A percentile compares a stretch with the other conserved stretches of the same genome.
Conservation (phyloP, 2,888 invertebrate species). For the Drosophila borealis region DNA sequence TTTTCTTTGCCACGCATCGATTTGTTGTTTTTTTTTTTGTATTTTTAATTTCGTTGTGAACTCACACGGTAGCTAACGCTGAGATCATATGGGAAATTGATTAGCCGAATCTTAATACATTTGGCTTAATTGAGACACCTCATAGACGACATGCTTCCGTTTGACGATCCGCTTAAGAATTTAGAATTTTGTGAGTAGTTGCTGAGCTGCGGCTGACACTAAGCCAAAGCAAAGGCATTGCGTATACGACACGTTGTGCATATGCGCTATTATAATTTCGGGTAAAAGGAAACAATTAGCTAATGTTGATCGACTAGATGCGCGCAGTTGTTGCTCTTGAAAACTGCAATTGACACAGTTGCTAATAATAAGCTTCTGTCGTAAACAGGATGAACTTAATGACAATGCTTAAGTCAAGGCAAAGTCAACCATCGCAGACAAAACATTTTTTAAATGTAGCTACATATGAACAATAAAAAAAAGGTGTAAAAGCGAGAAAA, state of each 20-base stretch:
- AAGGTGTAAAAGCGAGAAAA: background rate
- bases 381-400: conserved; percentile 72
- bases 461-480: conserved; percentile 20
- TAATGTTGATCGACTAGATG: conserved; percentile 18
- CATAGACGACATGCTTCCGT: conserved; percentile 64
- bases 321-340: conserved; percentile 65
- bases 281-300: conserved; percentile 51
- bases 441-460: conserved; percentile 27
- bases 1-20: conserved; percentile 43
- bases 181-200: conserved; percentile 34
- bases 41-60: conserved; percentile 47
- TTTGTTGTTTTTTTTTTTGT: conserved; percentile 1
- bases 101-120: conserved; percentile 47
- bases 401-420: conserved; percentile 74
- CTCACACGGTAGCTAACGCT: conserved; percentile 60
- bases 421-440: conserved; percentile 37
- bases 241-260: conserved; percentile 46
- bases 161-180: conserved; percentile 63
- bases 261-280: conserved; percentile 13
- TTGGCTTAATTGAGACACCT: conserved; percentile 65
- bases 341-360: conserved; percentile 74
- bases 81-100: conserved; percentile 68
- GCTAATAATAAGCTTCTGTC: conserved; percentile 40
- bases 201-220: conserved; percentile 56
- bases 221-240: conserved; percentile 40